Evolutionary conservation across 2,113 vertebrate species (phyloP).

Genomic region (Corythaixoides concolor): DNA sequence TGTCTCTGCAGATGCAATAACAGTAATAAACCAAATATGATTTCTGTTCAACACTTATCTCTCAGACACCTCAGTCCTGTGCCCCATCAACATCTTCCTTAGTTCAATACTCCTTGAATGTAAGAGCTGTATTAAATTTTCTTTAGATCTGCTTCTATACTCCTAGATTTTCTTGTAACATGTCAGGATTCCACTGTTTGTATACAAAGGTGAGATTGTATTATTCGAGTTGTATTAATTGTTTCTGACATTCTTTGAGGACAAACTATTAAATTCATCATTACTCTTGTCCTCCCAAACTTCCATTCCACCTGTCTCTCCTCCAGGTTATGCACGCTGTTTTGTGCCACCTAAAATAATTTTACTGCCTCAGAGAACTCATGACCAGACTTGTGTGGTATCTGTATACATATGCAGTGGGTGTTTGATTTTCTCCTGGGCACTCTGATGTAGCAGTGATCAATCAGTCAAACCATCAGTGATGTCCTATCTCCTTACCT

Average conservation of each 20-base stretch:
- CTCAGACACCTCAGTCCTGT: background rate
- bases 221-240: background rate
- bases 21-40: background rate
- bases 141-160: background rate
- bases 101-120: background rate
- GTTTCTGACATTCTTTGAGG: background rate
- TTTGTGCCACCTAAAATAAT: background rate
- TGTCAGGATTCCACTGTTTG: background rate
- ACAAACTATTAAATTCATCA: background rate
- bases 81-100: background rate
- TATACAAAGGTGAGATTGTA: background rate
- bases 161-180: background rate
- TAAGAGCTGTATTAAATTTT: background rate
- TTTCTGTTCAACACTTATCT: background rate
- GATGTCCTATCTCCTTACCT: background rate
- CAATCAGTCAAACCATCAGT: background rate
- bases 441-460: background rate
- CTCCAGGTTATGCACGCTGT: background rate
- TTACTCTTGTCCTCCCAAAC: background rate
- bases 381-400: background rate
- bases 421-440: background rate
- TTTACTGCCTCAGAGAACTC: background rate
- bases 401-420: rapidly evolving
- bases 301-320: background rate
- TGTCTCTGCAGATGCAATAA: background rate